A percentile compares a stretch with the other conserved stretches of the same genome.
Conservation (phyloP, 1,140 invertebrate species). For the Zaprionus kolodkinae region DNA sequence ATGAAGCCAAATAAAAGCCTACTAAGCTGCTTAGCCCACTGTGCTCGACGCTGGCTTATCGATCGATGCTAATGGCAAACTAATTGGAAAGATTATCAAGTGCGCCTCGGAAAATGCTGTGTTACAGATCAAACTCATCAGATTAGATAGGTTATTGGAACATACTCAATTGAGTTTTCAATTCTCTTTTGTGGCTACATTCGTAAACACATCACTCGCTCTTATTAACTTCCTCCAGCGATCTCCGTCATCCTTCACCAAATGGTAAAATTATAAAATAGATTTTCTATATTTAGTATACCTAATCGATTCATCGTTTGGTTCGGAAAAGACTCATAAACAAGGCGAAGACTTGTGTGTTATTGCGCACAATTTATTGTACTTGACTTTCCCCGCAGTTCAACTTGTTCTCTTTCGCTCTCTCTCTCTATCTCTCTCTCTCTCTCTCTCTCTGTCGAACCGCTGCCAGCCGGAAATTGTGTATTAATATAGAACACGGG, state of each 20-base stretch:
- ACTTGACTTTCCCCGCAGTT: constrained; percentile 18
- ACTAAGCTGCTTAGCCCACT: constrained; percentile 37
- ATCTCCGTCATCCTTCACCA: background rate
- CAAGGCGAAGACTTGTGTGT: constrained; percentile 4
- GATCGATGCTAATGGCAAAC: background rate
- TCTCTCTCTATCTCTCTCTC: background rate
- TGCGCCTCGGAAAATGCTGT: background rate
- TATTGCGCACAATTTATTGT: constrained; percentile 36
- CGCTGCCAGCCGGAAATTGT: constrained; percentile 49
- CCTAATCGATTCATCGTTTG: constrained; percentile 1
- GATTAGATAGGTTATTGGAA: background rate
- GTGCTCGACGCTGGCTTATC: background rate
- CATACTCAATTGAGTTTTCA: background rate
- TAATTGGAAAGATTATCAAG: background rate
- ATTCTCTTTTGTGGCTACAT: background rate
- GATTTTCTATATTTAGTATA: background rate
- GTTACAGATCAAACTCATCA: background rate
- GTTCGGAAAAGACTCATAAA: background rate
- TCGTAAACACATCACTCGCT: background rate
- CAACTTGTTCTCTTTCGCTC: no score
- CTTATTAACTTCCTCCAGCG: background rate
- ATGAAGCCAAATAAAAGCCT: constrained; percentile 23
- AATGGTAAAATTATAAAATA: background rate
- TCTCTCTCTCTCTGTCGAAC: background rate
- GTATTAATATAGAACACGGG: constrained; percentile 51